These are phyloP conservation scores for Molossus molossus DNA, from an alignment of 2,797 vertebrate genomes.

Conservation along the genomic window DNA sequence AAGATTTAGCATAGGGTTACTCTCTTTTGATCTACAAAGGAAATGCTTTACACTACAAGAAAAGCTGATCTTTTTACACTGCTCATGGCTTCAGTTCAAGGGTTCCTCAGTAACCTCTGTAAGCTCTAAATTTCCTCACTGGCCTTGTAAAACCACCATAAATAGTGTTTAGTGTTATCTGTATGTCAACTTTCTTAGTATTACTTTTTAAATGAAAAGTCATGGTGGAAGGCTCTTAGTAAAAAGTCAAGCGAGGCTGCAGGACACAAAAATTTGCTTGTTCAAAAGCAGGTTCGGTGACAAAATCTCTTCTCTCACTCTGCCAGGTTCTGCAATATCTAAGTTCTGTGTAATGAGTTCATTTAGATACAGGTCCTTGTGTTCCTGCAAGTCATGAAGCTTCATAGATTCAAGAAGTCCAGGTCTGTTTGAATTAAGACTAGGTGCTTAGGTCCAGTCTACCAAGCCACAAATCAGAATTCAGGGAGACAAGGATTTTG, in stretches of 20 bases:
- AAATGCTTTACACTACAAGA: slow-evolving; percentile 73
- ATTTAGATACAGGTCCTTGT: slow-evolving; percentile 50
- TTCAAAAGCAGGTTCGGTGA: neutral
- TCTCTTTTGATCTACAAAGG: slow-evolving; percentile 81
- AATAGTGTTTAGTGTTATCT: slow-evolving; percentile 31
- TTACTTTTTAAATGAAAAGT: slow-evolving; percentile 62
- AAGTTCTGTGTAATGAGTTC: slow-evolving; percentile 4
- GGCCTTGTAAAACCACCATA: slow-evolving; percentile 68
- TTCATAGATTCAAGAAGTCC: slow-evolving; percentile 22
- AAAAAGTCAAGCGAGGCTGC: slow-evolving; percentile 19
- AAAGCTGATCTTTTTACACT: slow-evolving; percentile 70
- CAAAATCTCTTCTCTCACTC: neutral
- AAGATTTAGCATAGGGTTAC: slow-evolving; percentile 31
- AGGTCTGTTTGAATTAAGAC: slow-evolving; percentile 49
- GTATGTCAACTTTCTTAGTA: neutral
- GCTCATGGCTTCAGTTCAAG: slow-evolving; percentile 58
- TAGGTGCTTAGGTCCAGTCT: slow-evolving; percentile 50
- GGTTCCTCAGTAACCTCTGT: slow-evolving; percentile 65
- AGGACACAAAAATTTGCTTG: neutral
- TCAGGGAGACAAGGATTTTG: neutral
- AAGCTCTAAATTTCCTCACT: slow-evolving; percentile 73
- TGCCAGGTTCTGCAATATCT: neutral
- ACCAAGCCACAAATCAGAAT: slow-evolving; percentile 22
- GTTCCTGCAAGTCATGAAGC: slow-evolving; percentile 29
- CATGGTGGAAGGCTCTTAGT: neutral